These are phyloP conservation scores for Philopotamus ludificatus DNA, from an alignment of 1,140 invertebrate genomes.

Conservation along the genomic window DNA sequence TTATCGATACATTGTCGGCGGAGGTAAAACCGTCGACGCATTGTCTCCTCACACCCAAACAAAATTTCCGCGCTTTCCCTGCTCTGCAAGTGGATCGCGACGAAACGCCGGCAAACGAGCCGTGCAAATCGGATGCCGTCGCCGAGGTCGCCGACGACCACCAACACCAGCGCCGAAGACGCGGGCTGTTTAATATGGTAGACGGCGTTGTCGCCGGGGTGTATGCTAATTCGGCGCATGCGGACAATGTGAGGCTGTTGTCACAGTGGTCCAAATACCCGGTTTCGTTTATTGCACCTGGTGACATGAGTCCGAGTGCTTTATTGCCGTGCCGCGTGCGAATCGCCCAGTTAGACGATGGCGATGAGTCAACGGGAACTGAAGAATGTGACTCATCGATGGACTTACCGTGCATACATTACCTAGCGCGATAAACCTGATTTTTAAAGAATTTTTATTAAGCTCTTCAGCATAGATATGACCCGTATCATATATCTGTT, in stretches of 20 bases:
- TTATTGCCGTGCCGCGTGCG: background rate
- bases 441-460: no score
- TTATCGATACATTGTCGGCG: no score
- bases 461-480: no score
- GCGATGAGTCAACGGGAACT: no score
- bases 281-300: background rate
- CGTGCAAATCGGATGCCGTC: background rate
- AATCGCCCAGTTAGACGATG: no score
- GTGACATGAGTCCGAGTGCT: no score
- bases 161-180: no score
- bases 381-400: no score
- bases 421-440: no score
- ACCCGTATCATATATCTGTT: no score
- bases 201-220: background rate
- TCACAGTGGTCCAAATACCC: slow-evolving; percentile 9
- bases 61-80: slow-evolving; percentile 3
- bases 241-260: background rate
- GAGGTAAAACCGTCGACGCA: no score
- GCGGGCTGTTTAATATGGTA: background rate
- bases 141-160: background rate
- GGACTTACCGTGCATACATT: no score
- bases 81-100: background rate
- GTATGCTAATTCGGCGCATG: background rate
- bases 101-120: background rate
- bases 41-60: background rate